These are phyloP conservation scores for Auanema freiburgensis DNA, from an alignment of 2,888 invertebrate genomes.

Conservation along the genomic window DNA sequence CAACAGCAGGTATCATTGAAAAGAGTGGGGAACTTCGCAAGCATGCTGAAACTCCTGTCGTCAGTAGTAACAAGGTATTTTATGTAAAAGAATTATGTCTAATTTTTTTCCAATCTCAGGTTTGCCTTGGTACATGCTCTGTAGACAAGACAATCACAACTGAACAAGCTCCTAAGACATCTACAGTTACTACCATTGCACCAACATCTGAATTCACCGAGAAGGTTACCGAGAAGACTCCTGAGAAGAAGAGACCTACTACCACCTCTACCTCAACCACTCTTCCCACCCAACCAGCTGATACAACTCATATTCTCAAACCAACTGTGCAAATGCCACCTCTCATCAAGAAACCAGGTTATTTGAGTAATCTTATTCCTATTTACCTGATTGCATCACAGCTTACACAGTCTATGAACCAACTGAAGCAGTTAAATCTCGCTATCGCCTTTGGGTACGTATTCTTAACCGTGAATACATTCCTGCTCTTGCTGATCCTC, in stretches of 20 bases:
- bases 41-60: constrained; percentile 52
- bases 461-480: constrained; percentile 50
- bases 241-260: neutral
- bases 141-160: constrained; percentile 4
- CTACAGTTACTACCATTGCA: neutral
- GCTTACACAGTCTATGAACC: constrained; percentile 29
- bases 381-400: neutral
- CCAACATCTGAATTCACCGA: constrained; percentile 1
- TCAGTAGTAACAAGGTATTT: constrained; percentile 37
- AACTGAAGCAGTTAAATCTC: constrained; percentile 24
- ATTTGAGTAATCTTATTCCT: neutral
- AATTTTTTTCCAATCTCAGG: constrained; percentile 10
- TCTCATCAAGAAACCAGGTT: constrained; percentile 13
- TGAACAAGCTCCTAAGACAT: neutral
- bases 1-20: constrained; percentile 54
- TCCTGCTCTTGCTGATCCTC: constrained; percentile 38
- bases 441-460: constrained; percentile 43
- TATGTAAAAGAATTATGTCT: neutral
- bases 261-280: constrained; percentile 15
- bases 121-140: constrained; percentile 22
- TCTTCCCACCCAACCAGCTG: neutral
- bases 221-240: constrained; percentile 11
- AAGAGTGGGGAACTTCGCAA: constrained; percentile 56
- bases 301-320: neutral
- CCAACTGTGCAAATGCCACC: constrained; percentile 17